Base-by-base conservation (phyloP, 2,888 invertebrate species). In the Antheraea yamamai region DNA sequence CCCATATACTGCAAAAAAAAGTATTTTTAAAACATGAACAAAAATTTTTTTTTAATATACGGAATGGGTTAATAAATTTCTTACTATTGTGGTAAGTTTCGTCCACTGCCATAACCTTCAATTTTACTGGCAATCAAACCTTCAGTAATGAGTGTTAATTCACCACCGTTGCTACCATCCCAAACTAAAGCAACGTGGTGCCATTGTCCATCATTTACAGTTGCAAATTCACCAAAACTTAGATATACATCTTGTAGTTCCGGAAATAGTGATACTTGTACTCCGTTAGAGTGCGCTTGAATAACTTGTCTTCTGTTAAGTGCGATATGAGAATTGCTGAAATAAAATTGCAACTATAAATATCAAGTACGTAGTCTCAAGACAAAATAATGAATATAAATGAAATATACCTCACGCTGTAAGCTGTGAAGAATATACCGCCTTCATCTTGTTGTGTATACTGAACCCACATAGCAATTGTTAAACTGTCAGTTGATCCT, bases 161-260 rank as follows among this genome's bases (percentile, higher is more conserved):
- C 97, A 30, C 98, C 98, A 8, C 97, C 97, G 75, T 97, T 97
- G 77, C 96, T 96, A 64, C 98, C 98, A 85, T 98, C 97, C 99
- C 99, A 99, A n/a, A 98, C 97, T 74, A 99, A 96, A 64, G 98
- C 98, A 52, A 99, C 97, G 85, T 99, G 98, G 94, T 99, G 99
- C 99, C 99, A 99, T 87, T 98, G 98, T 6, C 98, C 99, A 86
- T 99, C 99, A 86, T 99, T 99, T 30, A 99, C 97, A 0, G 98
- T 98, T 0, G 98, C 98, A 83, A 98, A 98, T 91, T 98, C 98
- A 74, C 98, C 96, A 91, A 98, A 98, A 81, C 98, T 97, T 68
- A 98, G 93, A 92, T 98, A 98, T 0, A 98, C 97, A 85, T 98
- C 98, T 90, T 98, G 97, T 16, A 98, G 92, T 86, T 98, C 98